These are phyloP conservation scores for Semicossyphus pulcher DNA, from an alignment of 2,113 vertebrate species.

Conservation along the genomic window DNA sequence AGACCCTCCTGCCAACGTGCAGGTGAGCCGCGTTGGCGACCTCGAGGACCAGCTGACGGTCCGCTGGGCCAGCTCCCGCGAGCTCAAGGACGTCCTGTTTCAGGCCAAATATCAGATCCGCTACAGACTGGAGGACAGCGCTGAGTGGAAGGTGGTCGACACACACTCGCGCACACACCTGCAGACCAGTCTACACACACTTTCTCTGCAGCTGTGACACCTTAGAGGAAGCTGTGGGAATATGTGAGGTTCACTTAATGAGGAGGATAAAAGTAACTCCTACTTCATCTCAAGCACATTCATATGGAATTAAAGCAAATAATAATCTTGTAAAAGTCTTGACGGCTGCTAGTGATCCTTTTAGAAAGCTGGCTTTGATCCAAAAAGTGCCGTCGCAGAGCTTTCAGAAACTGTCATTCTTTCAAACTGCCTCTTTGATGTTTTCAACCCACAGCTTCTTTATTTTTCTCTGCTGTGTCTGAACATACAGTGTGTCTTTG, in stretches of 20 bases:
- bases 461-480: constrained; percentile 1
- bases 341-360: neutral
- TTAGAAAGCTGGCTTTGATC: constrained; percentile 40
- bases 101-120: constrained; percentile 98
- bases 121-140: constrained; percentile 94
- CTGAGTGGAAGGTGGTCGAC: constrained; percentile 92
- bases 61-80: constrained; percentile 91
- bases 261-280: constrained; percentile 5
- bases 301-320: constrained; percentile 13
- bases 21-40: constrained; percentile 91
- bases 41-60: constrained; percentile 96
- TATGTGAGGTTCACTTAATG: constrained; percentile 7
- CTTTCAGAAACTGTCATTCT: constrained; percentile 11
- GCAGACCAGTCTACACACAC: neutral
- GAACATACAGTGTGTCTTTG: neutral
- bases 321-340: constrained; percentile 3
- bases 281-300: neutral
- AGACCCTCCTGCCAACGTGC: constrained; percentile 90
- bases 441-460: constrained; percentile 23
- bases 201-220: neutral
- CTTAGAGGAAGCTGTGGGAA: constrained; percentile 13
- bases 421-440: constrained; percentile 35
- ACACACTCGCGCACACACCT: neutral
- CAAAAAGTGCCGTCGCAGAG: constrained; percentile 9
- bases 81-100: constrained; percentile 95